Evolutionary conservation across 2,888 invertebrate species (phyloP).

Genomic region (Eustalomyia histrio): DNA sequence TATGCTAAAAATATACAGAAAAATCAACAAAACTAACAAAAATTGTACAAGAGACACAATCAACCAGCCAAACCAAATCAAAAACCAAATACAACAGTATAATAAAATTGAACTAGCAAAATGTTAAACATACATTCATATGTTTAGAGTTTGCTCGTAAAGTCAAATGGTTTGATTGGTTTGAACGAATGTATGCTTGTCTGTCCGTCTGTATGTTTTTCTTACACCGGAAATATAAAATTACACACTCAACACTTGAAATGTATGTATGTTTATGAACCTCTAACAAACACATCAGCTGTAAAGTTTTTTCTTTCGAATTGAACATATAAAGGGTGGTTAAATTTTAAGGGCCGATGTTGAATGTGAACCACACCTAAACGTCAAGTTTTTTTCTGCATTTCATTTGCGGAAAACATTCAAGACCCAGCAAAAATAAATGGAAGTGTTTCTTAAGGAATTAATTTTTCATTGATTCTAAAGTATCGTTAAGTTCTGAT

Average conservation of each 20-base stretch:
- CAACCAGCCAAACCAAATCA: conserved; percentile 4
- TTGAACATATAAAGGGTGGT: too few species aligned
- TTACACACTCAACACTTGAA: conserved; percentile 79
- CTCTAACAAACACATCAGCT: conserved; percentile 62
- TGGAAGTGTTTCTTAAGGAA: too few species aligned
- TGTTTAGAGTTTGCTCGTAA: conserved; percentile 10
- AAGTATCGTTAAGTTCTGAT: too few species aligned
- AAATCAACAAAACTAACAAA: not conserved
- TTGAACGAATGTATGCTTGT: conserved; percentile 18
- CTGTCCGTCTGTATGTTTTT: conserved; percentile 34
- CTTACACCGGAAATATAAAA: conserved; percentile 79
- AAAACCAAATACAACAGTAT: conserved; percentile 18
- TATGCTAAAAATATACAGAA: conserved; percentile 16
- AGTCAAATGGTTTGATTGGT: conserved; percentile 49
- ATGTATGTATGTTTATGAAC: conserved; percentile 67
- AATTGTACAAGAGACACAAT: not conserved
- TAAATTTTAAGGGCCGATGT: too few species aligned
- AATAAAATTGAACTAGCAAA: conserved; percentile 8
- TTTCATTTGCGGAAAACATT: too few species aligned
- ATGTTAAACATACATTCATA: conserved; percentile 7
- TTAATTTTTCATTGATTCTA: too few species aligned
- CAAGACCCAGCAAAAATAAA: too few species aligned
- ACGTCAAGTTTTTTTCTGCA: too few species aligned
- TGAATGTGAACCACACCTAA: too few species aligned
- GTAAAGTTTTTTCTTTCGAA: conserved; percentile 26